Evolutionary conservation across 2,797 vertebrate species (phyloP), one percentile per base, ranked within the genome.

Genomic region (Echeneis naucrates): DNA sequence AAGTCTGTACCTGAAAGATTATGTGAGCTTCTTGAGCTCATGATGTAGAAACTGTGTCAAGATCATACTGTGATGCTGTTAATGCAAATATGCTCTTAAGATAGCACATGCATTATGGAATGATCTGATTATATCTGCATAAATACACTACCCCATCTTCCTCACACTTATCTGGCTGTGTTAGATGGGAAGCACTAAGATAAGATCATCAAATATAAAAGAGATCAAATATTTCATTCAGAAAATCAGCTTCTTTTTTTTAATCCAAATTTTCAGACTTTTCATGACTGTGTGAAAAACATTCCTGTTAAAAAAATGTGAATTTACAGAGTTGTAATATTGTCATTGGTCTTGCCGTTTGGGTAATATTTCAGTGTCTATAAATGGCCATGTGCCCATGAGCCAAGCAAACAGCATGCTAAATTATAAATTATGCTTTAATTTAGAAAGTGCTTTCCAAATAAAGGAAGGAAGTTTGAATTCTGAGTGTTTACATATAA

Each of bases 61-160:
- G 48, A 24, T 6, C 32, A 66, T 12, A 21, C 24, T 40, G 17
- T 27, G 14, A 13, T 42, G 26, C 71, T 35, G 54, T 33, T 61
- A 12, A 77, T 77, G 35, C 14, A 16, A 52, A 30, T 42, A 35
- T 35, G 42, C 40, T n/a, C 35, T 21, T 47, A 13, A 66, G 0
- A 77, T 44, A 48, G 21, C 24, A 54, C 21, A 32, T n/a, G 38
- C 27, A 17, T 64, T 64, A 69, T 52, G 30, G 24, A 32, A 47
- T 37, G 21, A 47, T 33, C 16, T n/a, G 54, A 53, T 27, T 59
- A 40, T 5, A 53, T 70, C 59, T 53, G 59, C 60, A 64, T 63
- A 37, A 50, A 44, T 27, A 51, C 27, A 53, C 23, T 16, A 33
- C 19, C 13, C 30, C 30, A 19, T 8, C 17, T 19, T 24, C 4